Conservation (phyloP, 2,888 invertebrate species). For the Scaptomyza flava region DNA sequence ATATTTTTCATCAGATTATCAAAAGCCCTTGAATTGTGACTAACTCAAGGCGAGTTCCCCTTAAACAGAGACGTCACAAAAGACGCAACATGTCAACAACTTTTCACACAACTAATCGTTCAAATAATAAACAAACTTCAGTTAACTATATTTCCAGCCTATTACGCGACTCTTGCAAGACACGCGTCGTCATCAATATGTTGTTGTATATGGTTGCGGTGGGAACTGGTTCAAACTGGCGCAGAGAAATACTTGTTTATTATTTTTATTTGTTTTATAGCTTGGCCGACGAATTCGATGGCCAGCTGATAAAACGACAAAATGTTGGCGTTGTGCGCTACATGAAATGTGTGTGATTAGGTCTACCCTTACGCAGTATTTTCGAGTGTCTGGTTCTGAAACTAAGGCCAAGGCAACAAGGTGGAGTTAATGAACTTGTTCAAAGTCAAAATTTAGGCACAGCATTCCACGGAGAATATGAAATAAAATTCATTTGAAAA, state of each 20-base stretch:
- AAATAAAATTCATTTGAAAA: slow-evolving; percentile 2
- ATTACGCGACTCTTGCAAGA: slow-evolving; percentile 13
- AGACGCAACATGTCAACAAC: neutral
- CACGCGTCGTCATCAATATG: slow-evolving; percentile 31
- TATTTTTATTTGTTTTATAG: slow-evolving; percentile 8
- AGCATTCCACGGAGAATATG: slow-evolving; percentile 8
- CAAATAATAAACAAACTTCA: slow-evolving; percentile 10
- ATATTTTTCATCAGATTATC: slow-evolving; percentile 13
- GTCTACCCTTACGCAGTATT: slow-evolving; percentile 26
- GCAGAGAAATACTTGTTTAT: slow-evolving; percentile 43
- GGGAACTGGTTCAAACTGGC: slow-evolving; percentile 53
- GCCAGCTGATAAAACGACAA: slow-evolving; percentile 41
- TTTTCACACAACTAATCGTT: neutral
- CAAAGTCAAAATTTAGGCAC: slow-evolving; percentile 2
- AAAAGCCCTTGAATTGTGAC: slow-evolving; percentile 9
- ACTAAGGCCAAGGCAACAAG: slow-evolving; percentile 46
- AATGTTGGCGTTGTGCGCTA: neutral
- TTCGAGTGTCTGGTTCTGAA: slow-evolving; percentile 15
- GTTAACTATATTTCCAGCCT: slow-evolving; percentile 1
- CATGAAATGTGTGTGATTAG: slow-evolving; percentile 31
- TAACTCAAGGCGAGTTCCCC: slow-evolving; percentile 3
- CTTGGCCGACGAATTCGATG: slow-evolving; percentile 14
- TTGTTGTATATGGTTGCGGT: slow-evolving; percentile 3
- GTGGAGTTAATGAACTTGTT: slow-evolving; percentile 56
- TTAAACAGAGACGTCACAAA: slow-evolving; percentile 6